These are phyloP conservation scores for Anoplopoma fimbria DNA, from an alignment of 2,113 vertebrate species.

Conservation along the genomic window DNA sequence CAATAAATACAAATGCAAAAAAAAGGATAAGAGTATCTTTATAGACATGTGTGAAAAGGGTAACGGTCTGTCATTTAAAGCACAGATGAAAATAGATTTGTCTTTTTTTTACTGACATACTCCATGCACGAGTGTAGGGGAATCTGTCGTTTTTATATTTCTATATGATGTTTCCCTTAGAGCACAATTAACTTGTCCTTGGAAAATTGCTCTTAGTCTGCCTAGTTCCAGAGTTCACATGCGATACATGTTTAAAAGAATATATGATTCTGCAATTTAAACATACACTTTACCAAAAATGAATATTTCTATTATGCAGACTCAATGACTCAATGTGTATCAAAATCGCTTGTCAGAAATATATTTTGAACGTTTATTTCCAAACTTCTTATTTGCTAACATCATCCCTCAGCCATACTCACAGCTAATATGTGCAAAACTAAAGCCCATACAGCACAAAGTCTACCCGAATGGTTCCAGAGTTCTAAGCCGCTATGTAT, in stretches of 20 bases:
- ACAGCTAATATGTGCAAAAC: no score
- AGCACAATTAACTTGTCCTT: not conserved
- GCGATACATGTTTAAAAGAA: not conserved
- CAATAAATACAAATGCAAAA: slow-evolving; percentile 55
- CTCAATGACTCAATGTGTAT: not conserved
- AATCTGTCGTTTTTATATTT: not conserved
- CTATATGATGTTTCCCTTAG: slow-evolving; percentile 6
- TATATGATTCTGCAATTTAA: slow-evolving; percentile 20
- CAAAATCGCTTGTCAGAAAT: not conserved
- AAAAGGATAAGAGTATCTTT: slow-evolving; percentile 68
- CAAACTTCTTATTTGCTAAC: not conserved
- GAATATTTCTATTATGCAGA: not conserved
- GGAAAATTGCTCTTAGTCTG: no score
- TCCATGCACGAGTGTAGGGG: not conserved
- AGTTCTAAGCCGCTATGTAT: not conserved
- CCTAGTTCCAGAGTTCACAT: no score
- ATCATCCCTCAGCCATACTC: not conserved
- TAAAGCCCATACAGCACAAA: no score
- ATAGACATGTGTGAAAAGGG: slow-evolving; percentile 74
- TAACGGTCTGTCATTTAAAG: slow-evolving; percentile 68
- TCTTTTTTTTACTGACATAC: no score
- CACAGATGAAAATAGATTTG: slow-evolving; percentile 31
- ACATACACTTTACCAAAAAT: not conserved
- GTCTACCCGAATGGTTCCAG: not conserved
- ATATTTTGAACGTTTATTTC: not conserved